Conservation (phyloP, 2,113 vertebrate genomes). For the Copsychus sechellarum region DNA sequence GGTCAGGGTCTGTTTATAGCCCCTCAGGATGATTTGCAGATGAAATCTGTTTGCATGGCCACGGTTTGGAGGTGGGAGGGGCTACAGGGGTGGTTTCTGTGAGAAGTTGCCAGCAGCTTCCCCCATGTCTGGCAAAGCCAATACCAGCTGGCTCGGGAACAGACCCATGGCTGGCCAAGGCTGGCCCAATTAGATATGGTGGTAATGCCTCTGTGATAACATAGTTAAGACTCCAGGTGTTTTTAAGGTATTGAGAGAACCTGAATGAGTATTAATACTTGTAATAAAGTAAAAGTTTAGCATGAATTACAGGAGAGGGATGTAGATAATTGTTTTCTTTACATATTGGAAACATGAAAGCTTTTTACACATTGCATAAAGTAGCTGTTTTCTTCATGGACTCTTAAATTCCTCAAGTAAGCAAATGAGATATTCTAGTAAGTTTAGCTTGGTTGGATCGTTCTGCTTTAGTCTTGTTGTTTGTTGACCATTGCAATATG, state of each 20-base stretch:
- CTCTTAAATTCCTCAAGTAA: not conserved
- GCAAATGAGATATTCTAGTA: not conserved
- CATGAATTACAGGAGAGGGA: not conserved
- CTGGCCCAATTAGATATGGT: too few species aligned
- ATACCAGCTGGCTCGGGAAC: not conserved
- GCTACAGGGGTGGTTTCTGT: not conserved
- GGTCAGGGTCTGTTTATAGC: not conserved
- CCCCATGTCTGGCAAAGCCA: not conserved
- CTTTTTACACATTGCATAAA: not conserved
- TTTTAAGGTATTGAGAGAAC: not conserved
- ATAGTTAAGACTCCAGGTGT: not conserved
- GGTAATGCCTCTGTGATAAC: not conserved
- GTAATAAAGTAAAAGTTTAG: not conserved
- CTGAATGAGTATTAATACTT: not conserved
- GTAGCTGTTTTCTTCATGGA: not conserved
- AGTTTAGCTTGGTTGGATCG: not conserved
- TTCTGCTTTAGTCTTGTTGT: not conserved
- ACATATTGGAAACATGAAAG: not conserved
- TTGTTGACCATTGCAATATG: not conserved
- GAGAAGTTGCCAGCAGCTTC: not conserved
- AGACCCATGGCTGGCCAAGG: not conserved
- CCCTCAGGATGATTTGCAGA: not conserved
- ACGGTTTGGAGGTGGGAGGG: not conserved
- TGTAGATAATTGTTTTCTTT: not conserved
- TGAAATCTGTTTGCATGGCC: not conserved